Evolutionary conservation across 2,888 invertebrate species (phyloP).

Genomic region (Thymelicus lineola): DNA sequence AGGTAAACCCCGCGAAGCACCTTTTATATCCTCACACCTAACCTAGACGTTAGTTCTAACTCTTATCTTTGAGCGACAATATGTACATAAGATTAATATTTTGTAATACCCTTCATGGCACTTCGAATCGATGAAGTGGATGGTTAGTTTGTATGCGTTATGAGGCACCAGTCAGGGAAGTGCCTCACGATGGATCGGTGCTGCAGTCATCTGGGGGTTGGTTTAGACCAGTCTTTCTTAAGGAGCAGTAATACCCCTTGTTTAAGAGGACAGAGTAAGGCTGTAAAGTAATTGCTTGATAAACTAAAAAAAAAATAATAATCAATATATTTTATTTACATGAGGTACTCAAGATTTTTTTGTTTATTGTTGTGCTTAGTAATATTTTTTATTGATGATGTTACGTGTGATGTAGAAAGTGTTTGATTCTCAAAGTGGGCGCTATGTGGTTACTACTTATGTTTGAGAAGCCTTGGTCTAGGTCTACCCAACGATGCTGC

Average conservation of each 20-base stretch:
- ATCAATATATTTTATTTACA: too few relatives aligned
- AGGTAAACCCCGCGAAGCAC: constrained; percentile 74
- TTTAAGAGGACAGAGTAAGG: too few relatives aligned
- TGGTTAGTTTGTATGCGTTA: constrained; percentile 25
- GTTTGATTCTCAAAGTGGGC: background rate
- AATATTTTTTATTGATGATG: too few relatives aligned
- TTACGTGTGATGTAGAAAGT: background rate
- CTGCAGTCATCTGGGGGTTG: background rate
- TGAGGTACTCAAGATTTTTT: too few relatives aligned
- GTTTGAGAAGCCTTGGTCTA: background rate
- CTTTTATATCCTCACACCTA: constrained; percentile 69
- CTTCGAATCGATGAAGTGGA: constrained; percentile 52
- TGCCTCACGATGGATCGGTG: constrained; percentile 7
- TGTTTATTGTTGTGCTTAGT: too few relatives aligned
- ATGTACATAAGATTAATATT: constrained; percentile 85
- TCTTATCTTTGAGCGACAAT: constrained; percentile 84
- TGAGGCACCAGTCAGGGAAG: constrained; percentile 4
- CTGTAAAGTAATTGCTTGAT: too few relatives aligned
- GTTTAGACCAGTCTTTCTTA: background rate
- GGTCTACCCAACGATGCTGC: background rate
- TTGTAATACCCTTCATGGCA: constrained; percentile 74
- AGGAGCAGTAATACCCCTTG: too few relatives aligned
- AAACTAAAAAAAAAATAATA: too few relatives aligned
- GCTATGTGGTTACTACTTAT: background rate
- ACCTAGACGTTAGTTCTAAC: constrained; percentile 73